Base-by-base conservation (phyloP, 2,888 invertebrate genomes). In the Argynnis bischoffii region DNA sequence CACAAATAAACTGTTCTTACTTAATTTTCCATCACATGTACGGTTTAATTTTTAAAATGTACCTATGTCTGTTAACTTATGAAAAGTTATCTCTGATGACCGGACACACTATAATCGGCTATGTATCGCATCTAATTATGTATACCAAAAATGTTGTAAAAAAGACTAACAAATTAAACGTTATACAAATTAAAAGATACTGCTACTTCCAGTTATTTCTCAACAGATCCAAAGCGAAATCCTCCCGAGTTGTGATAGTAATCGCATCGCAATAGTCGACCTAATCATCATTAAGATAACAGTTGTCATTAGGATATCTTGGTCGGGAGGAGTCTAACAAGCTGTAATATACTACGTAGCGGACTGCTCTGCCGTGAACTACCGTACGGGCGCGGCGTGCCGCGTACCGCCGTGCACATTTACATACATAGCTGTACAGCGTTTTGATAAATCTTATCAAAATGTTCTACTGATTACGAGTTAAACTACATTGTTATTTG, bases 221-320 rank as follows among this genome's bases (percentile, higher is more conserved):
- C 8, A 8, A 41, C 35, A 41, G 35, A 41, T 11, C 35, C 0
- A 16, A 55, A 31, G 66, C 47, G 66, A 50, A 41, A 48, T 18
- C 21, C 6, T n/a, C 26, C 11, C 60, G 69, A 68, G 66, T 59
- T 63, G 6, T 63, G 5, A 46, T 68, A 56, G 74, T 68, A 69
- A 57, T 31, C 59, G 41, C 35, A 48, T 66, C 51, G 21, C 31
- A 61, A 74, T n/a, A 41, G 54, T 48, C 41, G 21, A 31, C 70
- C 76, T 78, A 85, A 85, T 84, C 81, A 83, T 81, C 81, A 78
- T 82, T 82, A 78, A 81, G 81, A 78, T 79, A 80, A 75, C 74
- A 72, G 76, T 50, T 73, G 80, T 80, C 79, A 78, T 85, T 83
- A 85, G 74, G 76, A 77, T 77, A 81, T 80, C 78, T 83, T 76